Evolutionary conservation across 2,797 vertebrate species (phyloP), one percentile per base, ranked within the genome.

Genomic region (Leuciscus waleckii): DNA sequence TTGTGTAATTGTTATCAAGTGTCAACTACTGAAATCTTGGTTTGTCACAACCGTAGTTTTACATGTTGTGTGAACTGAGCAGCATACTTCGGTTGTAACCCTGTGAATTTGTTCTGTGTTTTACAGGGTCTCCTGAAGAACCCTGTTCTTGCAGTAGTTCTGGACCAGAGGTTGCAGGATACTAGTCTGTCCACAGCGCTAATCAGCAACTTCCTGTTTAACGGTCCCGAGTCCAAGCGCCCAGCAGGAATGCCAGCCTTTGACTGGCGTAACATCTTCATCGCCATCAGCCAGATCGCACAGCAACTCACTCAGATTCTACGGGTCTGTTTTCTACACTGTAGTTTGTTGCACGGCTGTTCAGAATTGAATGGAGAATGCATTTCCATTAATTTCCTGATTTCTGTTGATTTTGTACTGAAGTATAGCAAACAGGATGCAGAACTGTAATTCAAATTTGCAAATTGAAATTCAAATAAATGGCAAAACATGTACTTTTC

Each of bases 291-390:
- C 65, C 87, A 92, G 21, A 93, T 93, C 58, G 87, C 98, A 81
- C 92, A 93, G 88, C 96, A 95, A 7, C 92, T 98, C 54, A 96
- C 97, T 35, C 94, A 93, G 26, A 95, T 98, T 91, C 96, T 99
- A 80, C 94, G 94, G 91, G 98, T 99, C 89, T 90, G 97, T 85
- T n/a, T 19, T 58, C n/a, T 16, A 11, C 41, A 58, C 46, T 46
- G 9, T 26, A 63, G 35, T n/a, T 29, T 43, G 23, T 16, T 71
- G 14, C 39, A 43, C 23, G 13, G 13, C 39, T 26, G 0, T 17
- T 71, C 1, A 43, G 13, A 63, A 63, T 63, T 29, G 5, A 29
- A 65, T 7, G 14, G 6, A 65, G 6, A 73, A 14, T 26, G 7
- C 70, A 23, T 54, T 21, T 35, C 29, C 21, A 6, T 32, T 74